Conservation (phyloP, 2,113 vertebrate genomes). For the Bambusicola thoracicus region DNA sequence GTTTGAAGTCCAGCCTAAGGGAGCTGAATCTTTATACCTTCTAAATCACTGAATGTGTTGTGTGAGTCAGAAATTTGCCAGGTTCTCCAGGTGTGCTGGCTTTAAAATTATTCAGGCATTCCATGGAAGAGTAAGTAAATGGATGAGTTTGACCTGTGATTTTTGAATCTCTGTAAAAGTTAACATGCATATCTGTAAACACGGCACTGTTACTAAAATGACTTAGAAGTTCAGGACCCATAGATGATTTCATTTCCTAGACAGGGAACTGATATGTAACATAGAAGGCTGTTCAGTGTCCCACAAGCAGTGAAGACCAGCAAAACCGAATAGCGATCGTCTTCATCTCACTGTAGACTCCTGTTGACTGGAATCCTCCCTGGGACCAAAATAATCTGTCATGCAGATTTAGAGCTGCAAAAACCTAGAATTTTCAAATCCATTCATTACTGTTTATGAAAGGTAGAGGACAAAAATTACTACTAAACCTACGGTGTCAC, state of each 20-base stretch:
- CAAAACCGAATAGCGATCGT: neutral
- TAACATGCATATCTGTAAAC: neutral
- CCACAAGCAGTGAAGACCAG: neutral
- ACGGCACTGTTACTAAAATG: neutral
- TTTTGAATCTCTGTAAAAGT: neutral
- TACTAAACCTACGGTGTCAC: neutral
- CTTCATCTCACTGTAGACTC: neutral
- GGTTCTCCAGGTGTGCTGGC: neutral
- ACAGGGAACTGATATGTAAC: neutral
- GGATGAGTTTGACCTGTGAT: neutral
- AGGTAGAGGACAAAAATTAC: neutral
- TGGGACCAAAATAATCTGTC: neutral
- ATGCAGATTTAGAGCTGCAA: neutral
- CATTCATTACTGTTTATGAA: neutral
- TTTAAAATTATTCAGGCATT: neutral
- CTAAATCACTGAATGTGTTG: neutral
- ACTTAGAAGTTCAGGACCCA: neutral
- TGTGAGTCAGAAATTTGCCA: neutral
- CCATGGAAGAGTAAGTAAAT: neutral
- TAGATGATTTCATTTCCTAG: neutral
- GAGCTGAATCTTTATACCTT: neutral
- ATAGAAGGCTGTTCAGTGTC: neutral
- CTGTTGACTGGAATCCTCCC: neutral
- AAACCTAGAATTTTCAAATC: neutral
- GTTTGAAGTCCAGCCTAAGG: neutral